phyloP scores from a whole-genome alignment of 2,888 invertebrate genomes.

The Lordiphosa andalusiaca region DNA sequence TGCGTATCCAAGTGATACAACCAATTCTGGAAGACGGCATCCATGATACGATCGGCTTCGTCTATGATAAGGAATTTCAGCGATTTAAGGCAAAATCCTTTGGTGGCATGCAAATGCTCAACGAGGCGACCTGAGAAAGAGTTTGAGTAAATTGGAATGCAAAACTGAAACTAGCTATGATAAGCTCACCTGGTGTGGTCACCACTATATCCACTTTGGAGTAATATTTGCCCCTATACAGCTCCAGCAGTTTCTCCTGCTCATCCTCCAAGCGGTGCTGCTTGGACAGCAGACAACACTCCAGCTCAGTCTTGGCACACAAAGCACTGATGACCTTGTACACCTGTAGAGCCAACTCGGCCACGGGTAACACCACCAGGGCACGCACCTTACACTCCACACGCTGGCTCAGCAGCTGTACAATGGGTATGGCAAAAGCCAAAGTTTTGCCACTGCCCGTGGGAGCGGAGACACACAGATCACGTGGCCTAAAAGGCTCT shows the following conservation, averaged over 20 bases:
- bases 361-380: slow-evolving; percentile 94
- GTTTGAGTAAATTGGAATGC: neutral
- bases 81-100: slow-evolving; percentile 87
- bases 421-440: slow-evolving; percentile 94
- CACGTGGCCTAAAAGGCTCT: slow-evolving; percentile 87
- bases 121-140: slow-evolving; percentile 85
- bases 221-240: slow-evolving; percentile 78
- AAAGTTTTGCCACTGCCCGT: slow-evolving; percentile 99
- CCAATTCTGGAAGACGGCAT: slow-evolving; percentile 95
- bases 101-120: slow-evolving; percentile 92
- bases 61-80: slow-evolving; percentile 93
- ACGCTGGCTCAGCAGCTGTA: slow-evolving; percentile 85
- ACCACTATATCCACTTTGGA: slow-evolving; percentile 89
- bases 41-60: slow-evolving; percentile 97
- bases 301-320: slow-evolving; percentile 85
- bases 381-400: slow-evolving; percentile 88
- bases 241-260: slow-evolving; percentile 84
- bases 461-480: slow-evolving; percentile 97
- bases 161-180: no score
- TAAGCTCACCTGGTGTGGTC: slow-evolving; percentile 87
- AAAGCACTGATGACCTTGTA: slow-evolving; percentile 89
- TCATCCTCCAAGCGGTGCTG: slow-evolving; percentile 85
- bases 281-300: slow-evolving; percentile 87
- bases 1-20: slow-evolving; percentile 89
- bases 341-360: slow-evolving; percentile 94